Base-by-base conservation (phyloP, 2,888 invertebrate species). In the Podotricha telesiphe region DNA sequence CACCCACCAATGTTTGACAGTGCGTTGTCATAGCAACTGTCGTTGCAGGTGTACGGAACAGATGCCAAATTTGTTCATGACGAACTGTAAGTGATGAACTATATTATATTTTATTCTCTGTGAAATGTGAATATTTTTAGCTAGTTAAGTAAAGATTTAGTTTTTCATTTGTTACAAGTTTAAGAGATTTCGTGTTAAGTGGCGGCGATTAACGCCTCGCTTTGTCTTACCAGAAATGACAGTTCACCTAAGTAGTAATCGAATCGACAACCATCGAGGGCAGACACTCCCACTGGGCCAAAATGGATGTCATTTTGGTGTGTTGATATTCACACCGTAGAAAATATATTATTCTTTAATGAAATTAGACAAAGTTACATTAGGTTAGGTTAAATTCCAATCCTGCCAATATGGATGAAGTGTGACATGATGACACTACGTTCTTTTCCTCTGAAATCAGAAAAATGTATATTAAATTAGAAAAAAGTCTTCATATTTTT, bases 1-100 rank as follows among this genome's bases (percentile, higher is more conserved):
- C 28, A 28, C n/a, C 37, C 58, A 58, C 48, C 15, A 37, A 34
- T 75, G 70, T 72, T 72, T 71, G 59, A 48, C 17, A 61, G 70
- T 73, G 71, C 17, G 85, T 86, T 79, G 76, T 79, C 76, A 84
- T 82, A 77, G 77, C 80, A 75, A 83, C 88, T 80, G 85, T 84
- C 86, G 88, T 82, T 82, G 86, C 90, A 91, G 90, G 90, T 91
- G 91, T 77, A 64, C 50, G 42, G 62, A 79, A 70, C 91, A 90
- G 83, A 86, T 89, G 89, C 74, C 68, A 61, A 59, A 72, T 73
- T 74, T 68, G 71, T 48, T 53, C 34, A 67, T 53, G 59, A 56
- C 67, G 65, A 65, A 68, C 65, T 20, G 61, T 63, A 40, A 58
- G 58, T 56, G 48, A 50, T 50, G 0, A 17, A 0, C 58, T 22